Percentiles rank a stretch among this genome's conserved stretches.
Conservation (phyloP, 1,140 invertebrate genomes). For the Drosophila triauraria region DNA sequence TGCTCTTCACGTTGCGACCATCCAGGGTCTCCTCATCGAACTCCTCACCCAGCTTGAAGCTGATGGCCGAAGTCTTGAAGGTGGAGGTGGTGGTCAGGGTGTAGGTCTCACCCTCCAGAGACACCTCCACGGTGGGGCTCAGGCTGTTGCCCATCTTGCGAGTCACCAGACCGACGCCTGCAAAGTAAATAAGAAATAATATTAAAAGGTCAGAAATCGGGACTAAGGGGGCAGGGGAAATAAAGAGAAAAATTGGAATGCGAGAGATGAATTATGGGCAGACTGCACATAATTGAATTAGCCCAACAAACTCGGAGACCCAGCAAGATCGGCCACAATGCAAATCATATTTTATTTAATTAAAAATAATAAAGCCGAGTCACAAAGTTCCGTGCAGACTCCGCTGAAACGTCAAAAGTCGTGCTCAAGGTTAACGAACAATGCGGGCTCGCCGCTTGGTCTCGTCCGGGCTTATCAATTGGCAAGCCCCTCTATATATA, state of each 20-base stretch:
- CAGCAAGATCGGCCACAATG: conserved; percentile 69
- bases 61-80: conserved; percentile 92
- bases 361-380: conserved; percentile 77
- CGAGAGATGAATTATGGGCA: conserved; percentile 20
- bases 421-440: conserved; percentile 76
- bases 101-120: conserved; percentile 88
- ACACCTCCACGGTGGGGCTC: conserved; percentile 91
- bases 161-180: conserved; percentile 91
- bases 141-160: conserved; percentile 91
- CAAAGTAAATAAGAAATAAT: conserved; percentile 52
- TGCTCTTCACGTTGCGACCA: conserved; percentile 92
- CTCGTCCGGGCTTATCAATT: conserved; percentile 71
- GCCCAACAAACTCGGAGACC: conserved; percentile 56
- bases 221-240: background rate
- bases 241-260: conserved; percentile 11
- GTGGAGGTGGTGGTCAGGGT: conserved; percentile 92
- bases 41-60: conserved; percentile 92
- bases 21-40: conserved; percentile 95
- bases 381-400: conserved; percentile 64
- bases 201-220: conserved; percentile 8
- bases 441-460: conserved; percentile 28
- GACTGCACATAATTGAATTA: conserved; percentile 72
- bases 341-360: conserved; percentile 82
- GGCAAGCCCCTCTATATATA: conserved; percentile 52
- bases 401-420: conserved; percentile 61